A percentile compares a stretch with the other conserved stretches of the same genome.
Evolutionary conservation across 2,888 invertebrate genomes (phyloP).

Genomic region (Busseola fusca): DNA sequence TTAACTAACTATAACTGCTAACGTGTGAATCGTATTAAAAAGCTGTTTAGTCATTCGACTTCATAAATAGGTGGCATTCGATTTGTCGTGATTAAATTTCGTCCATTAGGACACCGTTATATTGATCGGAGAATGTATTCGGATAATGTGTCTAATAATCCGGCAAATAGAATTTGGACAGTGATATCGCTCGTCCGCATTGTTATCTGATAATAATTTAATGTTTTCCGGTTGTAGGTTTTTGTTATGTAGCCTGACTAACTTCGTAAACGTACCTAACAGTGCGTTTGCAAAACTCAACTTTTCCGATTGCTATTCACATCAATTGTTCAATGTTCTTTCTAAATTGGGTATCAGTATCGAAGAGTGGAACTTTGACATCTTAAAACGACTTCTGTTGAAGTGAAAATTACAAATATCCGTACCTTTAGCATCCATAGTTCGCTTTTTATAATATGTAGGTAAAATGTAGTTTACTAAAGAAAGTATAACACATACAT

Average conservation of each 20-base stretch:
- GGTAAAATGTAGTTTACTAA: not conserved
- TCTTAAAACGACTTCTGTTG: not conserved
- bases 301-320: not conserved
- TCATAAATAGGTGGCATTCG: constrained; percentile 89
- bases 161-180: constrained; percentile 79
- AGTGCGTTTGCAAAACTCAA: constrained; percentile 18
- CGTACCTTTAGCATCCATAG: not conserved
- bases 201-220: constrained; percentile 69
- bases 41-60: constrained; percentile 88
- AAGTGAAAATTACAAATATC: not conserved
- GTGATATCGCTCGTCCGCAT: constrained; percentile 69
- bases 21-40: constrained; percentile 90
- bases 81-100: constrained; percentile 89
- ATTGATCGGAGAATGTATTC: constrained; percentile 77
- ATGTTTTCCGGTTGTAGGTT: constrained; percentile 45
- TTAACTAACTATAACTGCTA: constrained; percentile 88
- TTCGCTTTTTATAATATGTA: not conserved
- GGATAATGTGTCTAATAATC: constrained; percentile 84
- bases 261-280: constrained; percentile 14
- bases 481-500: constrained; percentile 19
- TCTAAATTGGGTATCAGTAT: not conserved
- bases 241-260: constrained; percentile 7
- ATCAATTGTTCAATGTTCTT: not conserved
- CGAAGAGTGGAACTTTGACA: not conserved
- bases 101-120: constrained; percentile 87